Base-by-base conservation (phyloP, 1,140 invertebrate species). In the Trachymyrmex cornetzi region DNA sequence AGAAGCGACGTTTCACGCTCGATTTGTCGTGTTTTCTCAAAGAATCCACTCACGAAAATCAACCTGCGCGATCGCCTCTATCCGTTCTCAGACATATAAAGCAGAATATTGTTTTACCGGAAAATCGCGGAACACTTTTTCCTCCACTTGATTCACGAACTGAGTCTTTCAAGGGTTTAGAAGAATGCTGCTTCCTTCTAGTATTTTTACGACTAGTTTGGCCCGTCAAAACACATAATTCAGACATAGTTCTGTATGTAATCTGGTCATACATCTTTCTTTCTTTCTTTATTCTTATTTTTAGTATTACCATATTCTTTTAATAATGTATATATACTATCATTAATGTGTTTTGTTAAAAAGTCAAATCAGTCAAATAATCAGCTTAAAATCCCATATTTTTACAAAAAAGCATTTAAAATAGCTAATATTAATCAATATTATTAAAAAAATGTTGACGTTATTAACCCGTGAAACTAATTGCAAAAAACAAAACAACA, bases 11-110 rank as follows among this genome's bases (percentile, higher is more conserved):
- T 82, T 79, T 72, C 67, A 82, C 80, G 80, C 67, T 59, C 80
- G 38, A 59, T 82, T 74, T 74, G 53, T 34, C 16, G 1, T n/a
- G 34, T 14, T 19, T n/a, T 72, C 67, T 72, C 67, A 30, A 44
- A 69, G 64, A 38, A 80, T 3, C 63, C 64, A 80, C 77, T 80
- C 63, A 69, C 77, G 34, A 82, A 82, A 82, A 82, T 82, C 67
- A 82, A 82, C 53, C 30, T 74, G 53, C 53, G 44, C 67, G 53
- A 69, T 55, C 27, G 24, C 27, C 16, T 14, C 27, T 24, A 22
- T 74, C 24, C 24, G 3, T 74, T 53, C 67, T n/a, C 30, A 16
- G 55, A 48, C 53, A 50, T 82, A 82, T 82, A 82, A 82, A 59
- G 24, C 55, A 59, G 38, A 48, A 74, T 38, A 59, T 82, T 80